Percentiles rank a stretch among this genome's conserved stretches.
phyloP scores from a whole-genome alignment of 2,113 vertebrate genomes.

The Cariama cristata region DNA sequence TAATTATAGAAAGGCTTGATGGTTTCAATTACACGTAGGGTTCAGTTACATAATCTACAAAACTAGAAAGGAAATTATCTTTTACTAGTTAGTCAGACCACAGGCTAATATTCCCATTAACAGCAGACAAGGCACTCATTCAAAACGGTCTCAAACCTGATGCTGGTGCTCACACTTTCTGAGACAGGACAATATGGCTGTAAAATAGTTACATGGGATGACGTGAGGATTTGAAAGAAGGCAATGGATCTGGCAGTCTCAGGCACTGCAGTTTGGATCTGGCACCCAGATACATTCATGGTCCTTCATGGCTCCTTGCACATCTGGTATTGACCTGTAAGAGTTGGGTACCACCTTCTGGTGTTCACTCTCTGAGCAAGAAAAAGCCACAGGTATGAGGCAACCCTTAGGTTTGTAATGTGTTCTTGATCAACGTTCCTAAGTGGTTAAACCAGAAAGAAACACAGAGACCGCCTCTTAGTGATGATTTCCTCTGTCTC shows the following conservation, averaged over 20 bases:
- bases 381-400: not conserved
- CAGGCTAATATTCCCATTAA: not conserved
- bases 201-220: not conserved
- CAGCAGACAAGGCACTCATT: not conserved
- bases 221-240: not conserved
- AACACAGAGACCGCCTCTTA: fast-evolving
- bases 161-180: not conserved
- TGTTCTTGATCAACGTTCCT: not conserved
- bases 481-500: not conserved
- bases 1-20: not conserved
- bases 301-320: not conserved
- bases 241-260: not conserved
- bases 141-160: not conserved
- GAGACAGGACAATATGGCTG: not conserved
- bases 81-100: not conserved
- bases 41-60: not conserved
- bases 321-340: not conserved
- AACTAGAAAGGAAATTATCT: not conserved
- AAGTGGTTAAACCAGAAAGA: not conserved
- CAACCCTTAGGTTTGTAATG: fast-evolving
- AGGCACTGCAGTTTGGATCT: not conserved
- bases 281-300: not conserved
- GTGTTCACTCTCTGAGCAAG: fast-evolving
- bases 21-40: not conserved
- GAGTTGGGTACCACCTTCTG: not conserved